phyloP scores from a whole-genome alignment of 2,797 vertebrate genomes.

The Mycteria americana region DNA sequence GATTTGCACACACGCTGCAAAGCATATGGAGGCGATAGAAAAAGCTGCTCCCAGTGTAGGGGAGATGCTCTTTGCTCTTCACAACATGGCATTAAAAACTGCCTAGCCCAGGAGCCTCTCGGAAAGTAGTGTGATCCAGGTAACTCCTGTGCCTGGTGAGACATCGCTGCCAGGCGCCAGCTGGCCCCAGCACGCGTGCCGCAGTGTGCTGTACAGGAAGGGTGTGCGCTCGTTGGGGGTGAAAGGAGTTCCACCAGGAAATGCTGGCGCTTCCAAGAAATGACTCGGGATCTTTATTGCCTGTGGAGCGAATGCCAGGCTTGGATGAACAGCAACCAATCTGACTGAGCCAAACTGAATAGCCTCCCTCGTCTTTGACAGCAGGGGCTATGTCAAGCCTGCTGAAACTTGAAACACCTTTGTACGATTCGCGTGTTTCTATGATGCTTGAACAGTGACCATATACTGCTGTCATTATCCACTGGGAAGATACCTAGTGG shows the following conservation, averaged over 20 bases:
- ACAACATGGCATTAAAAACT: rapidly evolving
- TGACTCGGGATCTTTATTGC: background rate
- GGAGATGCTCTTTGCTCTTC: background rate
- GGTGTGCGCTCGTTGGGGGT: background rate
- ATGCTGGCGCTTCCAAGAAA: background rate
- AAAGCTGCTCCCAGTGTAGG: background rate
- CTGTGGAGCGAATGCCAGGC: background rate
- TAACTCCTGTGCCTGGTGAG: background rate
- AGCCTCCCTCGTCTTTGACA: background rate
- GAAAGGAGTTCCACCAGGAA: slow-evolving; percentile 39
- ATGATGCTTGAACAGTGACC: background rate
- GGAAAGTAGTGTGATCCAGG: background rate
- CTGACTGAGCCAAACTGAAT: background rate
- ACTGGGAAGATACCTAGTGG: background rate
- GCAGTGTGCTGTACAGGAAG: slow-evolving; percentile 23
- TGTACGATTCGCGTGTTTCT: background rate
- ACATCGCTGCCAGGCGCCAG: background rate
- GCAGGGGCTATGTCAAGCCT: rapidly evolving
- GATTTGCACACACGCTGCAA: background rate
- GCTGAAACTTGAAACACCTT: background rate
- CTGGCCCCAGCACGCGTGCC: background rate
- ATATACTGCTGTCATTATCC: background rate
- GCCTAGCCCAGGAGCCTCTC: background rate
- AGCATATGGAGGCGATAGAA: rapidly evolving
- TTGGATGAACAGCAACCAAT: background rate